Evolutionary conservation across 2,797 vertebrate genomes (phyloP), one percentile per base, ranked within the genome.

Genomic region (Fratercula arctica): DNA sequence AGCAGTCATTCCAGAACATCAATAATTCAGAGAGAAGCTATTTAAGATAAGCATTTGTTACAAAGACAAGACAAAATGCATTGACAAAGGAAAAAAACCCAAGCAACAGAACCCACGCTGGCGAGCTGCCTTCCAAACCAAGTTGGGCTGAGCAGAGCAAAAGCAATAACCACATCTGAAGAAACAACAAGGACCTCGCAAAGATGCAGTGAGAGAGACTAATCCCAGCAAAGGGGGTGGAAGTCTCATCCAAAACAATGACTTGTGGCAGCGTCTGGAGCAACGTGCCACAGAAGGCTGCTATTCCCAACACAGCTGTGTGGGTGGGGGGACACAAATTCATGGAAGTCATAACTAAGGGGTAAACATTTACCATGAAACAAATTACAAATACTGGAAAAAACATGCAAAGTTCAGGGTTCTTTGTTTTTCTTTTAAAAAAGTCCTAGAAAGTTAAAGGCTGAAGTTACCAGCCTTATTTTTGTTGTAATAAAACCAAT

Each of bases 1-100:
- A 83, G 60, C 85, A 92, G 41, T 77, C 69, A 85, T 93, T 80
- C 68, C 8, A 3, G 45, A 92, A 68, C 75, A 97, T 95, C 78
- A 91, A 75, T 92, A 85, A 95, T 89, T 95, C 75, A 92, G 76
- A 72, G n/a, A 89, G 33, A 85, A 81, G 57, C 92, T 92, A 92
- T 81, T 96, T 89, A 56, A 72, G 53, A 94, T 57, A 85, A 87
- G 31, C 21, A 79, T 93, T 93, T 89, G 60, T 90, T 92, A 82
- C 33, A 95, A 39, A 95, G 73, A 73, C 28, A 75, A 93, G 61
- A 84, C 61, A 70, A 93, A 93, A 74, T 26, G 48, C 39, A 79
- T 17, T n/a, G 60, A 21, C 51, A 79, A 61, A 72, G 18, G 10
- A 18, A 69, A 63, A 73, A 12, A 15, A 29, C 3, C 3, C 45